Conservation (phyloP, 2,888 invertebrate genomes). For the Drosophila anceps region DNA sequence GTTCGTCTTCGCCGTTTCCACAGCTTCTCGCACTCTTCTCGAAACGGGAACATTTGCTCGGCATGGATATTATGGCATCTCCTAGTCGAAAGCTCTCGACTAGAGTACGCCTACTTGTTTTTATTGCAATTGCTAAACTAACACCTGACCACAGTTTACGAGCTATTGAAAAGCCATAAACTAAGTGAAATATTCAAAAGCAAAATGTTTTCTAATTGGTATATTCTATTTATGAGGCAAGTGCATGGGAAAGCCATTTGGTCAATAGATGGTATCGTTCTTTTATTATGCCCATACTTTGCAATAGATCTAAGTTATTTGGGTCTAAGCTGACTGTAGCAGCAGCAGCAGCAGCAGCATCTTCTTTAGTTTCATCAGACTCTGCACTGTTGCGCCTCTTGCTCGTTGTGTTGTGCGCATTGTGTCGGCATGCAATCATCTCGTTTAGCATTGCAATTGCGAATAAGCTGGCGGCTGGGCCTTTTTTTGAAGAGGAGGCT, state of each 20-base stretch:
- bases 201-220: background rate
- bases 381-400: slow-evolving; percentile 1
- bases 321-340: slow-evolving; percentile 29
- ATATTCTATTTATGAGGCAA: background rate
- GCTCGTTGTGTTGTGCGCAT: slow-evolving; percentile 26
- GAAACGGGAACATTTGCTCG: background rate
- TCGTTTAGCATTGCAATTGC: slow-evolving; percentile 48
- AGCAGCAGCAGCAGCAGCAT: background rate
- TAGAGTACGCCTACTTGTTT: background rate
- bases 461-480: slow-evolving; percentile 22
- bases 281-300: slow-evolving; percentile 39
- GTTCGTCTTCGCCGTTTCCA: background rate
- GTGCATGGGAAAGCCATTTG: slow-evolving; percentile 7
- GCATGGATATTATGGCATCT: background rate
- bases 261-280: slow-evolving; percentile 34
- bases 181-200: slow-evolving; percentile 4
- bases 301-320: slow-evolving; percentile 39
- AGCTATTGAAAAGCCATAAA: slow-evolving; percentile 9
- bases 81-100: too few relatives aligned
- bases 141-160: slow-evolving; percentile 6
- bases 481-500: background rate
- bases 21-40: background rate
- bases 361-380: slow-evolving; percentile 5
- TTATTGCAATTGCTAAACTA: slow-evolving; percentile 5
- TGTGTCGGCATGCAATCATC: slow-evolving; percentile 60